These are phyloP conservation scores for Mormoops blainvillei DNA, from an alignment of 2,113 vertebrate species.

Conservation along the genomic window DNA sequence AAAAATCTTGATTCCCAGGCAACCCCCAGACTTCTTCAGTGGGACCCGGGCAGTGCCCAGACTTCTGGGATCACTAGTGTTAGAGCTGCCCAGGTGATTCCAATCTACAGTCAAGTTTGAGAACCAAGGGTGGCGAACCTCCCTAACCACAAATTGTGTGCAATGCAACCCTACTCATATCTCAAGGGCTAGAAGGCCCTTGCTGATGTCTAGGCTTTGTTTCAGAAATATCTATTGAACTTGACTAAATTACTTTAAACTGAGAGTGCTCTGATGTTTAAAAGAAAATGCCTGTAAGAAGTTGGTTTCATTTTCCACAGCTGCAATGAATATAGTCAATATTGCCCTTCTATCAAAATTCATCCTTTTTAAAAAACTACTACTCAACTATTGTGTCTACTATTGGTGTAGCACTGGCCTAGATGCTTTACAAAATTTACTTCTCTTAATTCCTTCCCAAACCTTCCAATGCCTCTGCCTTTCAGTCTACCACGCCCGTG, in stretches of 20 bases:
- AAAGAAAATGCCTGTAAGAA: not conserved
- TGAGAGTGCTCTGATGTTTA: not conserved
- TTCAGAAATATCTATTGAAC: not conserved
- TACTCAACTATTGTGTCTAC: not conserved
- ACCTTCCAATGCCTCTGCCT: not conserved
- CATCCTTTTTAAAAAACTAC: not conserved
- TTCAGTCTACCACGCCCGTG: not conserved
- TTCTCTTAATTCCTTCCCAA: not conserved
- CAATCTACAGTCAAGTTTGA: not conserved
- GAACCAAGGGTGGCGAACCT: not conserved
- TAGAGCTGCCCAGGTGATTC: not conserved
- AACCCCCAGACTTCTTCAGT: not conserved
- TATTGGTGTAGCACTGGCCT: not conserved
- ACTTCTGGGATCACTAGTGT: not conserved
- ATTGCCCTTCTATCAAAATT: not conserved
- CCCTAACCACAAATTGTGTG: not conserved
- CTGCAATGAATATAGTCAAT: not conserved
- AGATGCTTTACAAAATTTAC: not conserved
- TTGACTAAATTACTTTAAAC: not conserved
- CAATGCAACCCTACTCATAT: not conserved
- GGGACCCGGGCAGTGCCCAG: not conserved
- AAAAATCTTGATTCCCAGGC: not conserved
- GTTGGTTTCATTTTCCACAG: not conserved
- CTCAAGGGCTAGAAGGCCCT: not conserved
- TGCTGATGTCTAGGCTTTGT: not conserved